These are phyloP conservation scores for Trissoscelio sp. DNA, from an alignment of 2,888 invertebrate species.

Conservation along the genomic window DNA sequence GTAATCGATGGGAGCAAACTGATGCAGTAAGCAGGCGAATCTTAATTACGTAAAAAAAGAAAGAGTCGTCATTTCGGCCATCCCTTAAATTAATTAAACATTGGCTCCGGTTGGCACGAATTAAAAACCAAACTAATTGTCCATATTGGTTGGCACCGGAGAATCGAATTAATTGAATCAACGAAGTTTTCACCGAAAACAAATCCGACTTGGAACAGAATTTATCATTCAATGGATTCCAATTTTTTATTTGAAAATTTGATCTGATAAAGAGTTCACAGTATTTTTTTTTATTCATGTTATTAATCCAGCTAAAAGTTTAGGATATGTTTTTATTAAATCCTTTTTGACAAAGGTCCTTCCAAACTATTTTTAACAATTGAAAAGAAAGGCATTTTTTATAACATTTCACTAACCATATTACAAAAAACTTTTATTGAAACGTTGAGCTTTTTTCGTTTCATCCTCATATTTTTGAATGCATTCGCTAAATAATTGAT, in stretches of 20 bases:
- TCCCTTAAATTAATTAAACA: conserved; percentile 42
- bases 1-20: conserved; percentile 57
- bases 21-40: conserved; percentile 42
- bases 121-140: conserved; percentile 38
- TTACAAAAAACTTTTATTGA: background rate
- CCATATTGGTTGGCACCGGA: conserved; percentile 11
- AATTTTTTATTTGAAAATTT: no score
- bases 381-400: background rate
- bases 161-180: background rate
- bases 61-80: conserved; percentile 14
- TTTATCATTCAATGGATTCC: background rate
- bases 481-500: background rate
- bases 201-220: background rate
- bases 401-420: background rate
- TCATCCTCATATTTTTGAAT: background rate
- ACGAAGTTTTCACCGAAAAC: background rate
- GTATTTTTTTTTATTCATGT: no score
- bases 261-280: no score
- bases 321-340: no score
- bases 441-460: background rate
- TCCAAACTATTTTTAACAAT: no score
- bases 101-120: conserved; percentile 7
- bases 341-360: no score
- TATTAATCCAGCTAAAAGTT: no score
- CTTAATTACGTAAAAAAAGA: conserved; percentile 43